A percentile compares a stretch with the other conserved stretches of the same genome.
phyloP scores from a whole-genome alignment of 2,113 vertebrate genomes.

The Sylvietta virens region DNA sequence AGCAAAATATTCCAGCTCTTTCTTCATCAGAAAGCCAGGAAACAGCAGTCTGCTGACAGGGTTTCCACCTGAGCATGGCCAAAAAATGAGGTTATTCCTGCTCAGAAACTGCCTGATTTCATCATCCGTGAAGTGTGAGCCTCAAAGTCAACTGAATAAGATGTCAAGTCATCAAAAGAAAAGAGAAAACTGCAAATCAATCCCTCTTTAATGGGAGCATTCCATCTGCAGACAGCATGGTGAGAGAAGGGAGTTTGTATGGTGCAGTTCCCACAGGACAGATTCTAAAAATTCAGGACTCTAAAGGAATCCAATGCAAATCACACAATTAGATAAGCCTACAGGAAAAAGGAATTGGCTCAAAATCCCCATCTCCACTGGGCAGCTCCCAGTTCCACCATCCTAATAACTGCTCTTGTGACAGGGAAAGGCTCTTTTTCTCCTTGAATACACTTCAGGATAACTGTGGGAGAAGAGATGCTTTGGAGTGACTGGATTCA shows the following conservation, averaged over 20 bases:
- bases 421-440: neutral
- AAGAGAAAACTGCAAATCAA: neutral
- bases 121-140: neutral
- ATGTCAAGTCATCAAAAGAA: neutral
- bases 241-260: neutral
- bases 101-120: neutral
- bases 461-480: neutral
- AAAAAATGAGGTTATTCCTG: neutral
- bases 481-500: neutral
- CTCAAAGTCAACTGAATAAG: neutral
- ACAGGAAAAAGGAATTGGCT: neutral
- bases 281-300: neutral
- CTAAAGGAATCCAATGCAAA: neutral
- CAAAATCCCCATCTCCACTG: neutral
- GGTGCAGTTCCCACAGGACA: neutral
- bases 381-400: neutral
- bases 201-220: neutral
- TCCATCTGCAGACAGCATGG: neutral
- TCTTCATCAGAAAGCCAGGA: conserved; percentile 88
- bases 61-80: neutral
- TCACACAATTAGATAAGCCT: neutral
- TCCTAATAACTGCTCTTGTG: neutral
- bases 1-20: conserved; percentile 86
- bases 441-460: neutral
- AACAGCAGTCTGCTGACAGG: fast-evolving